Conservation (phyloP, 2,888 invertebrate genomes). For the Alloscopus bannaensis region DNA sequence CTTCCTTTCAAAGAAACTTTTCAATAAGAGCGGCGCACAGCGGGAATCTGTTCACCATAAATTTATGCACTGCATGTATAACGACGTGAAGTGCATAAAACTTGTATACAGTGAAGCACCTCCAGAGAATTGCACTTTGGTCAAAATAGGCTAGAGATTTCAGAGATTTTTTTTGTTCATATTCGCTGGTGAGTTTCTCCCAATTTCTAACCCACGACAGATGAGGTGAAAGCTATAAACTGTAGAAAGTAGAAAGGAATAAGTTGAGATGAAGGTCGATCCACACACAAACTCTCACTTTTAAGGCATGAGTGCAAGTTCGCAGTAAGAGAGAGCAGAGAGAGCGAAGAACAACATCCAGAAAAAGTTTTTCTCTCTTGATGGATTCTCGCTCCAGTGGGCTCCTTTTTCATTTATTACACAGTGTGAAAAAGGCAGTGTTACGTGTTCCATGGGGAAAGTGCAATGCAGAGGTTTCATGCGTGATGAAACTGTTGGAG, state of each 20-base stretch:
- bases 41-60: too few relatives aligned
- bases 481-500: conserved; percentile 24
- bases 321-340: not conserved
- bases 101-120: not conserved
- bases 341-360: too few relatives aligned
- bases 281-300: not conserved
- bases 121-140: not conserved
- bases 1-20: too few relatives aligned
- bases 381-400: conserved; percentile 44
- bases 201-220: conserved; percentile 4
- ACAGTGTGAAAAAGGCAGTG: conserved; percentile 29
- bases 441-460: not conserved
- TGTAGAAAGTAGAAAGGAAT: not conserved
- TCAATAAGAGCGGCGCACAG: too few relatives aligned
- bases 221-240: too few relatives aligned
- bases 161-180: not conserved
- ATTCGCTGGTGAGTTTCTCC: too few relatives aligned
- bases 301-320: conserved; percentile 19
- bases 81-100: conserved; percentile 19
- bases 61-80: too few relatives aligned
- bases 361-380: conserved; percentile 34
- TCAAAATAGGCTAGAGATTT: too few relatives aligned
- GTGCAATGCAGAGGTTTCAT: conserved; percentile 25
- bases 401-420: conserved; percentile 53
- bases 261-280: not conserved